Conservation (phyloP, 2,797 vertebrate species). For the Neopelma chrysocephalum region DNA sequence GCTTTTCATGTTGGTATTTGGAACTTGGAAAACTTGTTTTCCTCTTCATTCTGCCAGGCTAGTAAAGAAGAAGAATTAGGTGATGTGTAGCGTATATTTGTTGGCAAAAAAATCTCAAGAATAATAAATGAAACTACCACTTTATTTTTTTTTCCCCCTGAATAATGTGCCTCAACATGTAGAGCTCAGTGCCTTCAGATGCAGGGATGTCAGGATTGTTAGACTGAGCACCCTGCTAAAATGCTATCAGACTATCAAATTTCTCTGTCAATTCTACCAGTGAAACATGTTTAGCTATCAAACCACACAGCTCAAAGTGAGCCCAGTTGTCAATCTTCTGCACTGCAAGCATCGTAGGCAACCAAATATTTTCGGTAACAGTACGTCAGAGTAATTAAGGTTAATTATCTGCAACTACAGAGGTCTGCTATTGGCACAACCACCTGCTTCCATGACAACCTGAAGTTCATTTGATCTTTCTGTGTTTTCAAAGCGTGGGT, state of each 20-base stretch:
- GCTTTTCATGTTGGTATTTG: background rate
- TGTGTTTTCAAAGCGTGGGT: constrained; percentile 38
- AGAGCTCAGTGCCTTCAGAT: background rate
- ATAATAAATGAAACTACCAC: background rate
- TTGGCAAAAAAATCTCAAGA: constrained; percentile 2
- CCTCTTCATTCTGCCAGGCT: background rate
- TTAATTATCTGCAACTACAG: constrained; percentile 41
- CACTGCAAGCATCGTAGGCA: background rate
- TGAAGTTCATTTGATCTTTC: constrained; percentile 46
- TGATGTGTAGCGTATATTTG: background rate
- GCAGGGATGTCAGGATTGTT: background rate
- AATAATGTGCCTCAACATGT: background rate
- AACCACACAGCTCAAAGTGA: background rate
- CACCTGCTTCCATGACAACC: constrained; percentile 6
- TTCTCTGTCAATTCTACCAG: background rate
- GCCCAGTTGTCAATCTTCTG: background rate
- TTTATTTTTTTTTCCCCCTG: background rate
- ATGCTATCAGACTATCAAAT: background rate
- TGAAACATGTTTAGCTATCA: background rate
- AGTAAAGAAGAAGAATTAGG: constrained; percentile 23
- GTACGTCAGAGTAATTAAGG: constrained; percentile 11
- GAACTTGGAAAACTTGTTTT: background rate
- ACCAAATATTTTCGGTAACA: constrained; percentile 17
- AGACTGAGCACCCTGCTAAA: background rate
- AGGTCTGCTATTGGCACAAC: background rate